Evolutionary conservation across 2,888 invertebrate genomes (phyloP).

Genomic region (Himalopsyche kuldschensis): DNA sequence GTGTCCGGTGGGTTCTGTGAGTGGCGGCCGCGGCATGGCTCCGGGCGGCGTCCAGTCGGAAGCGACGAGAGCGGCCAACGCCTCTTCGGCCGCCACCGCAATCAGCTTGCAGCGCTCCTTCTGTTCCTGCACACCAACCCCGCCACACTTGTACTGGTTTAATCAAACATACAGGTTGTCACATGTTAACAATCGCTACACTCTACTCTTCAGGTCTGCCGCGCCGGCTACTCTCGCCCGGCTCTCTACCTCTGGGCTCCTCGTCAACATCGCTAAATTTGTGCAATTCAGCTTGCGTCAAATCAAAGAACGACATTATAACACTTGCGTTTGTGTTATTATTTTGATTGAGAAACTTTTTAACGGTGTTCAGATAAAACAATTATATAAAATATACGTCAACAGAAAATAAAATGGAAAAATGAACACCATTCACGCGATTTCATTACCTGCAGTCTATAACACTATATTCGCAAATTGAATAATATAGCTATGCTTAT

Average conservation of each 20-base stretch:
- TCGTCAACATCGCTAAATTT: not conserved
- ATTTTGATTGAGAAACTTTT: too few species aligned
- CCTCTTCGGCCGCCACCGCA: constrained; percentile 51
- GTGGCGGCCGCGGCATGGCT: constrained; percentile 17
- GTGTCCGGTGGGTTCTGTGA: constrained; percentile 49
- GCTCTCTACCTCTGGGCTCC: not conserved
- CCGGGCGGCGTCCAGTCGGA: constrained; percentile 40
- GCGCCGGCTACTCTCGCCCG: not conserved
- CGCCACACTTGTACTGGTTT: constrained; percentile 44
- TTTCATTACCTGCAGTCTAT: too few species aligned
- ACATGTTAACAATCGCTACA: not conserved
- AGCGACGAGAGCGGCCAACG: constrained; percentile 50
- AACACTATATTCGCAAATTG: too few species aligned
- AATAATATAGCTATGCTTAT: too few species aligned
- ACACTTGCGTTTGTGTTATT: too few species aligned
- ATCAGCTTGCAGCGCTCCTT: constrained; percentile 52
- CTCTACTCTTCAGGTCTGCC: not conserved
- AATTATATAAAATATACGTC: too few species aligned
- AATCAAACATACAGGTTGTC: constrained; percentile 2
- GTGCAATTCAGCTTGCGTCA: not conserved
- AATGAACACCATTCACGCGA: too few species aligned
- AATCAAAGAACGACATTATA: too few species aligned
- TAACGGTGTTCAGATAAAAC: too few species aligned
- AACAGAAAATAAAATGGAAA: too few species aligned
- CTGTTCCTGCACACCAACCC: constrained; percentile 44